Base-by-base conservation (phyloP, 2,888 invertebrate genomes). In the Strigamia maritima region DNA sequence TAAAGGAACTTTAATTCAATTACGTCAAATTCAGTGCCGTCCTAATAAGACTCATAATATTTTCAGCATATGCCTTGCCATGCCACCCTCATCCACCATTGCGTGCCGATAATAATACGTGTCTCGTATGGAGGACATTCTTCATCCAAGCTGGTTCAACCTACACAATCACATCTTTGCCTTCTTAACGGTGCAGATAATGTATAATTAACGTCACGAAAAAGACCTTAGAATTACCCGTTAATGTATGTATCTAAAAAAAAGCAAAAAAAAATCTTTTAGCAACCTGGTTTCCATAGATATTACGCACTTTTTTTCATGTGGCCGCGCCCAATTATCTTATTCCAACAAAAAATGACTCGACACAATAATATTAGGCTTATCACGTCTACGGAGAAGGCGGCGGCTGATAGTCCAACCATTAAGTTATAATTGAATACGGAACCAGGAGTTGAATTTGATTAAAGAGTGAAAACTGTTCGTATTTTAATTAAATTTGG, bases 41-140 rank as follows among this genome's bases (percentile, higher is more conserved):
- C 60, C 60, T 65, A 65, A 65, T 65, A 65, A 65, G 60, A 65
- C 60, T 65, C 22, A 65, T 65, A 65, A 65, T 65, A 65, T 65
- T 65, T 65, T 65, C 60, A 65, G 60, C 60, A 65, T 65, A 24
- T 65, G 44, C 60, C 60, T 12, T 24, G 60, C 60, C 24, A 65
- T n/a, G 19, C 24, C 60, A n/a, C 60, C 60, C 60, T 65, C 60
- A 65, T 65, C 60, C 60, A 65, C 60, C 12, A 24, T 65, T 65
- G 60, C 60, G 60, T 65, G 60, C 60, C 60, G 60, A 65, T 65
- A 65, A 65, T 65, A 65, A 65, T 65, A 65, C 24, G 60, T 65
- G 60, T 65, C 44, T 65, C 60, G 60, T 65, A 65, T 22, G 22
- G 22, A 65, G 60, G 60, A 65, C 60, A 65, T 65, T 65, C 60